Evolutionary conservation across 2,797 vertebrate genomes (phyloP).

Genomic region (Aulostomus chinensis): DNA sequence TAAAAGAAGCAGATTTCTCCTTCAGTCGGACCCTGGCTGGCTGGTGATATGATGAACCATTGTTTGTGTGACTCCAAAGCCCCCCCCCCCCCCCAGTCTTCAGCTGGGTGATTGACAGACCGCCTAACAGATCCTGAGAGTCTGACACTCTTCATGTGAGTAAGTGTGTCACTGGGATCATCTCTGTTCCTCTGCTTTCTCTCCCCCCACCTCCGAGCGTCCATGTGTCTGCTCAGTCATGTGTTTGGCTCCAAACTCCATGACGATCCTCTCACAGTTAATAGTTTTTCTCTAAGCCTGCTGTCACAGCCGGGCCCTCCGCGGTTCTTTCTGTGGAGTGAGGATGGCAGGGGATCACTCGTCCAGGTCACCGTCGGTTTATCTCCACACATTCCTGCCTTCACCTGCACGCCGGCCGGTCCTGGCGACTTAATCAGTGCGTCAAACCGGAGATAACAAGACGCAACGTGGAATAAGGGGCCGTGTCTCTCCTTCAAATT

Average conservation of each 20-base stretch:
- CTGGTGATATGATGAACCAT: not conserved
- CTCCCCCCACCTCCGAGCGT: constrained; percentile 4
- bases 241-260: constrained; percentile 52
- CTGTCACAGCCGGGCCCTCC: constrained; percentile 19
- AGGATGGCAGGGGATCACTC: constrained; percentile 14
- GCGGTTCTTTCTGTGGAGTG: not conserved
- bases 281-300: constrained; percentile 59
- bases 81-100: not conserved
- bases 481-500: too few relatives aligned
- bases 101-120: constrained; percentile 13
- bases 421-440: too few relatives aligned
- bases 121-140: constrained; percentile 8
- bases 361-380: not conserved
- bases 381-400: not conserved
- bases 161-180: constrained; percentile 43
- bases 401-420: not conserved
- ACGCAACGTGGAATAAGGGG: too few relatives aligned
- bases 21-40: too few relatives aligned
- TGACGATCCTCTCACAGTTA: constrained; percentile 51
- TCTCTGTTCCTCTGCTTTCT: constrained; percentile 6
- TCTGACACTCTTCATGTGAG: constrained; percentile 16
- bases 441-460: too few relatives aligned
- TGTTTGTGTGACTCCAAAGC: too few relatives aligned
- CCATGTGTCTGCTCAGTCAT: constrained; percentile 65
- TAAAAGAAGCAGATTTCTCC: not conserved